These are phyloP conservation scores for Beroe forskalii DNA, from an alignment of 37 sponge, comb jelly and placozoan species.

Conservation along the genomic window DNA sequence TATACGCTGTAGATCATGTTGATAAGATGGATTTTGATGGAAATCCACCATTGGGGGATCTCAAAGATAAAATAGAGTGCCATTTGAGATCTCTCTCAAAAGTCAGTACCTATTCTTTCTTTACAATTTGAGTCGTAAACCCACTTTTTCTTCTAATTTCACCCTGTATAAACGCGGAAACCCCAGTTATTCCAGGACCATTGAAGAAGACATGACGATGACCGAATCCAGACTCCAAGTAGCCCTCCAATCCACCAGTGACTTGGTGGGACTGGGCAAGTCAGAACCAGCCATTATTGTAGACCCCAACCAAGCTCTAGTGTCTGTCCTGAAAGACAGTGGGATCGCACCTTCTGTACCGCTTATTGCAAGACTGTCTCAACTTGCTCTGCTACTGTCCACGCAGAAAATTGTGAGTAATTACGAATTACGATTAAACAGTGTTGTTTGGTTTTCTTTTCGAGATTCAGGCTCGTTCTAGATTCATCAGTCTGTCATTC, in stretches of 20 bases:
- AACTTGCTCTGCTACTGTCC: constrained; percentile 50
- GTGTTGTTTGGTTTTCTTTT: no score
- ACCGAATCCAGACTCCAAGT: constrained; percentile 60
- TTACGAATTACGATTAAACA: no score
- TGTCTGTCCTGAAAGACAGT: constrained; percentile 26
- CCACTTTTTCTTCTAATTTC: no score
- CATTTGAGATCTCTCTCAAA: no score
- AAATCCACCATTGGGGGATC: no score
- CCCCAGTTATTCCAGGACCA: not conserved
- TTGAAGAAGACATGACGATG: constrained; percentile 60
- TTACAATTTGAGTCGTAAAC: no score
- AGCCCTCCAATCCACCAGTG: constrained; percentile 54
- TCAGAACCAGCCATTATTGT: constrained; percentile 2
- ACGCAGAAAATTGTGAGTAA: constrained; percentile 57
- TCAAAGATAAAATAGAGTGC: no score
- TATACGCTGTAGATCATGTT: no score
- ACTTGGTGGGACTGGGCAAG: not conserved
- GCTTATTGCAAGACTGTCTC: constrained; percentile 10
- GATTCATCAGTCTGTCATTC: no score
- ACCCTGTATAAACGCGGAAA: not conserved
- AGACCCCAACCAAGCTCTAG: constrained; percentile 49
- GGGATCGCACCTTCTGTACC: constrained; percentile 20
- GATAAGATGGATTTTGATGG: no score
- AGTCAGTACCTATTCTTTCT: no score
- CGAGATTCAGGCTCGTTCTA: no score